A percentile compares a stretch with the other conserved stretches of the same genome.
These are phyloP conservation scores for Colletes gigas DNA, from an alignment of 1,140 invertebrate genomes.

Conservation along the genomic window DNA sequence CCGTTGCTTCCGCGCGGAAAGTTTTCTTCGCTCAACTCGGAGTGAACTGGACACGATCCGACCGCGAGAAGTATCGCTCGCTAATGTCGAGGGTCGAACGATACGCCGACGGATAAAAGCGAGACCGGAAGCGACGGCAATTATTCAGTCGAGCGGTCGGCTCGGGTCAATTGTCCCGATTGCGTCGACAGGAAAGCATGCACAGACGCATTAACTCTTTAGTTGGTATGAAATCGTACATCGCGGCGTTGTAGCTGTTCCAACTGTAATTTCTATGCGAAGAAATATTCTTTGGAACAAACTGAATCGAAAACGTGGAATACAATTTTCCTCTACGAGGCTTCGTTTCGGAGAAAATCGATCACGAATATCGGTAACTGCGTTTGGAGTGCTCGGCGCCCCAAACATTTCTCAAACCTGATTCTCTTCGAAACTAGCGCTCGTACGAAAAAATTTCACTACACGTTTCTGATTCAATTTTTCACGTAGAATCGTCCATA, in stretches of 20 bases:
- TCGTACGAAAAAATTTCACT: no score
- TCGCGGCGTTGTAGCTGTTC: neutral
- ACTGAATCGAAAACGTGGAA: neutral
- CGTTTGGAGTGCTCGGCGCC: no score
- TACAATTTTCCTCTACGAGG: neutral
- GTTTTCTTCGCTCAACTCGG: neutral
- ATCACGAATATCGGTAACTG: no score
- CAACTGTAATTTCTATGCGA: neutral
- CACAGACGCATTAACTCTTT: constrained; percentile 27
- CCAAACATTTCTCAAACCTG: no score
- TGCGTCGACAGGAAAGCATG: constrained; percentile 47
- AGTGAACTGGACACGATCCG: neutral
- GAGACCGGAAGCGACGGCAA: constrained; percentile 69
- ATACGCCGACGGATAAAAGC: constrained; percentile 54
- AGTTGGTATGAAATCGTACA: neutral
- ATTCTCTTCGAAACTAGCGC: no score
- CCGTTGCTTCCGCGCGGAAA: neutral
- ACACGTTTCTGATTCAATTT: no score
- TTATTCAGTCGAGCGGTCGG: constrained; percentile 64
- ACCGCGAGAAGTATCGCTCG: constrained; percentile 15
- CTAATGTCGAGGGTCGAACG: constrained; percentile 32
- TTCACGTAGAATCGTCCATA: no score
- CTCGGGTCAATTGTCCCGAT: constrained; percentile 61
- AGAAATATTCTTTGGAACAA: neutral
- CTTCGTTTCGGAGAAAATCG: neutral